phyloP scores from a whole-genome alignment of 2,113 vertebrate genomes.

The Dicerorhinus sumatrensis region DNA sequence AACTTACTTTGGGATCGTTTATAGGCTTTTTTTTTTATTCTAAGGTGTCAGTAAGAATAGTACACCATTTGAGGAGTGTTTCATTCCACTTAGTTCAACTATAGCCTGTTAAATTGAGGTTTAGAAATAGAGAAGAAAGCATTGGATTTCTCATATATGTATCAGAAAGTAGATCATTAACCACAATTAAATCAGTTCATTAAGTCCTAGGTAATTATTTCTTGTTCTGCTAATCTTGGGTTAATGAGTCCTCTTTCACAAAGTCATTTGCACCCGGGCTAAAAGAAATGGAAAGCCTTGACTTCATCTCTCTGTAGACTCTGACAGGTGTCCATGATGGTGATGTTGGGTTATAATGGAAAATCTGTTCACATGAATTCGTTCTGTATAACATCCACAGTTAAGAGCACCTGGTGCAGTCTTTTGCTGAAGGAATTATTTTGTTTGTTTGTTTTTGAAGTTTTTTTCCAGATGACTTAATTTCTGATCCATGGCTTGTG shows the following conservation, averaged over 20 bases:
- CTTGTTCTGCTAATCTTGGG: neutral
- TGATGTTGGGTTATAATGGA: neutral
- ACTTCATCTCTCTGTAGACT: neutral
- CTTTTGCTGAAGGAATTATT: neutral
- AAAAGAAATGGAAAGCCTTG: neutral
- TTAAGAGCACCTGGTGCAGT: neutral
- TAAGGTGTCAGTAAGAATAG: neutral
- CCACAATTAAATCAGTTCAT: neutral
- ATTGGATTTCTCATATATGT: neutral
- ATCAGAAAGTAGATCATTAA: slow-evolving; percentile 21
- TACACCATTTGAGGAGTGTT: neutral
- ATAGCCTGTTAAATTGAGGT: neutral
- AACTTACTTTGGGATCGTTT: neutral
- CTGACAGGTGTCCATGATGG: neutral
- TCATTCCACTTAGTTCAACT: neutral
- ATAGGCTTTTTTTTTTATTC: neutral
- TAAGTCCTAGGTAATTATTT: neutral
- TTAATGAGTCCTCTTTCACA: neutral
- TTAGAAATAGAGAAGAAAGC: neutral
- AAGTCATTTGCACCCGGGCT: neutral
- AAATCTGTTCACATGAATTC: neutral
- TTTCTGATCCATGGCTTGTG: neutral
- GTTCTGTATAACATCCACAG: neutral
- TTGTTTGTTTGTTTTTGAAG: neutral
- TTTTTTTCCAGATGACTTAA: too few relatives aligned